Base-by-base conservation (phyloP, 2,888 invertebrate genomes). In the Macaria liturata region DNA sequence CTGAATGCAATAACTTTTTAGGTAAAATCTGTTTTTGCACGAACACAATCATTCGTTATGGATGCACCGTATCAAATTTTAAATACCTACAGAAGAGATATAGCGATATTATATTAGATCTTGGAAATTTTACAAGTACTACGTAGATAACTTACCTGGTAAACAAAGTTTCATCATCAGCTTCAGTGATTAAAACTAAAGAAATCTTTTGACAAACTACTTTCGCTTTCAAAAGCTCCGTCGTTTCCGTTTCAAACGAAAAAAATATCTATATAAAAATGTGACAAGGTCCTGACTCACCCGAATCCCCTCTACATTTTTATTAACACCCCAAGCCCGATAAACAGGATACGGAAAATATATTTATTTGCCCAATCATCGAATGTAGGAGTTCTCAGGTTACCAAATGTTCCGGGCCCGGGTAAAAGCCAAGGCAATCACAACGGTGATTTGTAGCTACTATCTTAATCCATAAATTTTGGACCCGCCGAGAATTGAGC, bases 291-390 rank as follows among this genome's bases (percentile, higher is more conserved):
- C 34, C 7, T 3, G 3, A 7, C n/a, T 46, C 39, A 39, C 69
- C 84, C 81, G 56, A 56, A 7, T 49, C 60, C 80, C 83, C 91
- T 73, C 87, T 88, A 91, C 90, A 91, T 91, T 91, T 91, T 91
- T 91, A 91, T 91, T 91, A 91, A 91, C 91, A 90, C 91, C 87
- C 81, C 80, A 20, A 80, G 84, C 81, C 83, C 76, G 91, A 91
- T 91, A 90, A 88, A 88, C 91, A 88, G 89, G 91, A 91, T 89
- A 91, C 84, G 83, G 88, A 83, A 91, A 89, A 90, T 90, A 90
- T 90, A 91, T 91, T 91, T 91, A 91, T 91, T 91, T 87, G 88
- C 84, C 88, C 91, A 91, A 91, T 91, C 91, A 90, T 88, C 90
- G 84, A 84, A 87, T 86, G 83, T 88, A 86, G 90, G 87, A 82